Evolutionary conservation across 2,113 vertebrate species (phyloP).

Genomic region (Bombycilla garrulus): DNA sequence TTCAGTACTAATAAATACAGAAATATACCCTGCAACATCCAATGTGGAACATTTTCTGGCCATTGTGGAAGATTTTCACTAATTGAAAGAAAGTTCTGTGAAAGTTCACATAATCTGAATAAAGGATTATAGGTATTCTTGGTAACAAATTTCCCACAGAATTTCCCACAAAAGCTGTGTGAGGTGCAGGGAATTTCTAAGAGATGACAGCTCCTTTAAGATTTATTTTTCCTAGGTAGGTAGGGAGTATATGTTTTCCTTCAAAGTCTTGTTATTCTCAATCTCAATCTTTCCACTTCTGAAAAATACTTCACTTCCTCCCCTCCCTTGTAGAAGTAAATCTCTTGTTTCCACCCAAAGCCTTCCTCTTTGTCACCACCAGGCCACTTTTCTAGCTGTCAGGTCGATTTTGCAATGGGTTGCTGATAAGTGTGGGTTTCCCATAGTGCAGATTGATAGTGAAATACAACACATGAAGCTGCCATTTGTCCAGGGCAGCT

Average conservation of each 20-base stretch:
- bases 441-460: background rate
- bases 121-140: background rate
- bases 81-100: background rate
- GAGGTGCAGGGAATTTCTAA: background rate
- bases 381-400: background rate
- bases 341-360: background rate
- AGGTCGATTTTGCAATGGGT: background rate
- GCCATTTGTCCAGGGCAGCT: background rate
- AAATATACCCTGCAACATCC: background rate
- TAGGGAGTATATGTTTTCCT: background rate
- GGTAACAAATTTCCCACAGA: background rate
- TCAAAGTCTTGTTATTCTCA: background rate
- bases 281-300: background rate
- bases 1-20: background rate
- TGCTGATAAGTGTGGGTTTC: background rate
- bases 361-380: background rate
- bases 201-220: background rate
- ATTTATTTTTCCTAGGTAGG: background rate
- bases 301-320: background rate
- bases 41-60: background rate
- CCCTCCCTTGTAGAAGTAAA: background rate
- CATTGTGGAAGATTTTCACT: background rate
- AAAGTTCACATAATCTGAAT: background rate
- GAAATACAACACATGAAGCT: background rate
- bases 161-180: background rate